Evolutionary conservation across 2,797 vertebrate species (phyloP).

Genomic region (Leptatherina wallacei): DNA sequence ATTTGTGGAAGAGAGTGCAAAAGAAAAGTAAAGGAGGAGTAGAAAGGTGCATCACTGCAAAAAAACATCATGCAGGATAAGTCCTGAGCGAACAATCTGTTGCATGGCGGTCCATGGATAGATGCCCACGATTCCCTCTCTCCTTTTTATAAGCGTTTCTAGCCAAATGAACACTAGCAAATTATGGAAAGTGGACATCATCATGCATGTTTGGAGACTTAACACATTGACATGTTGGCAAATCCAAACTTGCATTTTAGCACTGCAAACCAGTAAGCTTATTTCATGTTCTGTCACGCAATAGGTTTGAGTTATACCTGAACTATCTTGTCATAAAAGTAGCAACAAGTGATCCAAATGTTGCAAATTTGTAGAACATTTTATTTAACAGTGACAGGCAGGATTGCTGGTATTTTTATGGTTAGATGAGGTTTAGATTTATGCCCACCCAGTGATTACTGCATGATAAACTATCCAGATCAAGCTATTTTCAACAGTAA

Average conservation of each 20-base stretch:
- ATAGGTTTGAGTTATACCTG: background rate
- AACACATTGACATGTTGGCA: background rate
- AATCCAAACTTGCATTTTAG: background rate
- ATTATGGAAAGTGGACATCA: background rate
- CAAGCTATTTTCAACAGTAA: conserved; percentile 19
- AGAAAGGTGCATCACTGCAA: background rate
- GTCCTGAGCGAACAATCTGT: background rate
- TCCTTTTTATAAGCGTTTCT: background rate
- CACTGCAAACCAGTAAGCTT: background rate
- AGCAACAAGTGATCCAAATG: background rate
- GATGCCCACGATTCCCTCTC: background rate
- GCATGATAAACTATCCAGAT: conserved; percentile 1
- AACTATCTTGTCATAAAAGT: background rate
- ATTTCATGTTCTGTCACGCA: background rate
- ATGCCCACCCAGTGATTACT: background rate
- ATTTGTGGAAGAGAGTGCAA: background rate
- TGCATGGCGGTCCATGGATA: background rate
- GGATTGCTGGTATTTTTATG: background rate
- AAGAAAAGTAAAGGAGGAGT: background rate
- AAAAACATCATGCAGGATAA: background rate
- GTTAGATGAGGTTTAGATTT: conserved; percentile 2
- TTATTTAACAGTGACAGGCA: background rate
- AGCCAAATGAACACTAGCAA: background rate
- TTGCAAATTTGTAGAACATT: background rate
- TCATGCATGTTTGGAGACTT: background rate